phyloP scores from a whole-genome alignment of 2,888 invertebrate species.

The Pediacus dermestoides region DNA sequence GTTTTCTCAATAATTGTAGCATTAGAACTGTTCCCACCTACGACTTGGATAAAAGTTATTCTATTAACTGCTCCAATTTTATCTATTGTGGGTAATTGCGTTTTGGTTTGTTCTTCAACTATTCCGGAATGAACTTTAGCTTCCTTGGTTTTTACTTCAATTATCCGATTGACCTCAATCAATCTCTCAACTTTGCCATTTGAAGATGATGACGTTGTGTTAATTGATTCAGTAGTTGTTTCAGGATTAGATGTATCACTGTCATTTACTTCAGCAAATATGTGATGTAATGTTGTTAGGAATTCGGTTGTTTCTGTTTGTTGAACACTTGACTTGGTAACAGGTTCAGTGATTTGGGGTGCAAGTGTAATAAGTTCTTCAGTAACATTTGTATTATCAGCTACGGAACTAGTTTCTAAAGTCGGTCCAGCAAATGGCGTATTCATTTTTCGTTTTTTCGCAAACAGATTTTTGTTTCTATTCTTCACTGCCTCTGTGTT shows the following conservation, averaged over 20 bases:
- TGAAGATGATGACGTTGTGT: conserved; percentile 28
- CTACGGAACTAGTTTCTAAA: conserved; percentile 10
- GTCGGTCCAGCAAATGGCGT: conserved; percentile 28
- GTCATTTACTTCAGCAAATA: conserved; percentile 50
- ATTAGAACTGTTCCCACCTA: conserved; percentile 52
- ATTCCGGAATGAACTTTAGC: conserved; percentile 50
- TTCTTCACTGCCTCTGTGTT: conserved; percentile 54
- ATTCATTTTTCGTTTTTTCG: conserved; percentile 45
- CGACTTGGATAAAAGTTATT: conserved; percentile 64
- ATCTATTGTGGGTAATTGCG: conserved; percentile 61
- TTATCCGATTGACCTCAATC: conserved; percentile 66
- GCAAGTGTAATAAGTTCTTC: conserved; percentile 17
- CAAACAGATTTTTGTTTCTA: conserved; percentile 55
- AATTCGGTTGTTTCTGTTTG: conserved; percentile 33
- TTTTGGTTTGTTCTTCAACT: conserved; percentile 49
- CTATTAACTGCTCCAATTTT: conserved; percentile 69
- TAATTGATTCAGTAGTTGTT: conserved; percentile 46
- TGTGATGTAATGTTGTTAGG: conserved; percentile 49
- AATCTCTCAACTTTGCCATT: conserved; percentile 54
- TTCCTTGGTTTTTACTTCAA: conserved; percentile 65
- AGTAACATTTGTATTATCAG: conserved; percentile 14
- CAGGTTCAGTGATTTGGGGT: conserved; percentile 15
- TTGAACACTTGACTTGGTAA: conserved; percentile 17
- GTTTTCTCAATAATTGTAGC: too few species aligned
- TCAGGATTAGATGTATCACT: conserved; percentile 33